Base-by-base conservation (phyloP, 2,888 invertebrate species). In the Coenonympha glycerion region DNA sequence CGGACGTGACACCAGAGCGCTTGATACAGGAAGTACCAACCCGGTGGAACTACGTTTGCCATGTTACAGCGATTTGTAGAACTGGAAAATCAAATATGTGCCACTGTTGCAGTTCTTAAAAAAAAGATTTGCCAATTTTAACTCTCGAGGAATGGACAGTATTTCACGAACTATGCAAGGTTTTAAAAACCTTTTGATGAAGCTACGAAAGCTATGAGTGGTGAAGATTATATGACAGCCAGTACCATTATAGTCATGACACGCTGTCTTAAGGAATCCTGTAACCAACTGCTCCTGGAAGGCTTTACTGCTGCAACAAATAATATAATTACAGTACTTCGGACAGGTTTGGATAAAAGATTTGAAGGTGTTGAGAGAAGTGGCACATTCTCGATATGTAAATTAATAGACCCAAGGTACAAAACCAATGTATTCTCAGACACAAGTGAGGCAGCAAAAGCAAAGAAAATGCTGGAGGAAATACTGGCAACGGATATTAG, bases 281-380 rank as follows among this genome's bases (percentile, higher is more conserved):
- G 34, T 5, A n/a, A 34, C 34, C 34, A 34, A 34, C 34, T 34
- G 34, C 34, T 34, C 34, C 16, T 15, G 34, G 34, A 34, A 16
- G 34, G 16, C 5, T 34, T 34, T 16, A 3, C 15, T 16, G 34
- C 3, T 13, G 34, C n/a, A 34, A 34, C 34, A 15, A 13, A 16
- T 16, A 34, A 13, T 3, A 6, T 34, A 15, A 34, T n/a, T n/a
- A n/a, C n/a, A n/a, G n/a, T n/a, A n/a, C n/a, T n/a, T n/a, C n/a
- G n/a, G 3, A 4, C 26, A 4, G 26, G n/a, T 3, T 26, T 26
- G 5, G n/a, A 26, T 3, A 26, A 1, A 5, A 3, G 26, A 4
- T 26, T 26, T n/a, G 9, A 26, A 4, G 26, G 26, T 4, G 26
- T 26, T 3, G 26, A 26, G 26, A 26, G 26, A 26, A 26, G 26